phyloP scores from a whole-genome alignment of 2,797 vertebrate species.

The Sebastes reedi region DNA sequence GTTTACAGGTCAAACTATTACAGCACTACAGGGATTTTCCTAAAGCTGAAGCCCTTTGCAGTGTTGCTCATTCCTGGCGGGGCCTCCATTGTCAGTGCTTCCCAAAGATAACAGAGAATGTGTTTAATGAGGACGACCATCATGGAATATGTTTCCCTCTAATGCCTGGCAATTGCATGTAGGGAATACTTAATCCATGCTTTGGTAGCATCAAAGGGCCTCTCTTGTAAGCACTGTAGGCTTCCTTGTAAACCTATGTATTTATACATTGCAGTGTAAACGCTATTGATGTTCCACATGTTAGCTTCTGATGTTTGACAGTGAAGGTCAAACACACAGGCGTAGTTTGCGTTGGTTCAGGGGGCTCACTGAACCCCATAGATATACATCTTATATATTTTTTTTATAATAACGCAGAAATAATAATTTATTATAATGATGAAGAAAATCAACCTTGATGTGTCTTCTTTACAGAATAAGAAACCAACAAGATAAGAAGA shows the following conservation, averaged over 20 bases:
- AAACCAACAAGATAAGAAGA: too few species aligned
- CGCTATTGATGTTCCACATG: not conserved
- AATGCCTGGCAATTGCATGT: not conserved
- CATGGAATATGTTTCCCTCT: constrained; percentile 47
- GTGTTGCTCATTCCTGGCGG: constrained; percentile 26
- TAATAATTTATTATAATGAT: too few species aligned
- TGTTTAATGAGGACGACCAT: constrained; percentile 32
- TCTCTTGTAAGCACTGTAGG: not conserved
- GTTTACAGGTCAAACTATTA: constrained; percentile 10
- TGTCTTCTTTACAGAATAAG: too few species aligned
- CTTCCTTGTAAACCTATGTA: not conserved
- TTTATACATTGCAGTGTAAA: not conserved
- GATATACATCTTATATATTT: too few species aligned
- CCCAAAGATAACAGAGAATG: constrained; percentile 62
- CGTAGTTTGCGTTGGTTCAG: too few species aligned
- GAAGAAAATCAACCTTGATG: too few species aligned
- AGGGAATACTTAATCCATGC: constrained; percentile 11
- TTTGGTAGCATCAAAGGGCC: constrained; percentile 19
- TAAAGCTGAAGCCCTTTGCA: not conserved
- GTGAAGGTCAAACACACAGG: not conserved
- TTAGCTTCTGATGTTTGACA: not conserved
- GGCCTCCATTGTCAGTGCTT: constrained; percentile 61
- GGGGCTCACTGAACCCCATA: too few species aligned
- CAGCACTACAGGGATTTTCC: constrained; percentile 34
- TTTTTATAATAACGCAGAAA: too few species aligned